Conservation (phyloP, 2,113 vertebrate species). For the Candoia aspera region DNA sequence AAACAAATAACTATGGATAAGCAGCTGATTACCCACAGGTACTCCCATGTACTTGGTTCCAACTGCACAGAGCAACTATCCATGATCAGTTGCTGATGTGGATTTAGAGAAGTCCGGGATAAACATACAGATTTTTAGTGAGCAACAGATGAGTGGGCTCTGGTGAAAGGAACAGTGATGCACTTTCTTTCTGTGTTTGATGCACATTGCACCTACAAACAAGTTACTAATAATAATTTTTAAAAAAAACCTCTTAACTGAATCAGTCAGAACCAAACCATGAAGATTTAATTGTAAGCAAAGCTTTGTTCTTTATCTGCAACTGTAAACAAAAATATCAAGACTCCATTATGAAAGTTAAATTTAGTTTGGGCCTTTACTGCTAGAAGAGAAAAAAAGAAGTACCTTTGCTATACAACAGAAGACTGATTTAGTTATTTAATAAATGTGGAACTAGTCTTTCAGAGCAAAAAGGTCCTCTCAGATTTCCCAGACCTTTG, state of each 20-base stretch:
- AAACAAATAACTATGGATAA: neutral
- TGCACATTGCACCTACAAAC: too few species aligned
- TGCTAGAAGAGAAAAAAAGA: too few species aligned
- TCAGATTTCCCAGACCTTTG: neutral
- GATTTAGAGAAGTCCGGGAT: neutral
- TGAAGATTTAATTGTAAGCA: neutral
- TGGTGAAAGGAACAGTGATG: too few species aligned
- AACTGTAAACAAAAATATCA: too few species aligned
- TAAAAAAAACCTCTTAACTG: neutral
- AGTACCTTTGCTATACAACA: too few species aligned
- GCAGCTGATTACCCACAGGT: neutral
- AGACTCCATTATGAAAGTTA: too few species aligned
- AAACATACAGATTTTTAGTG: neutral
- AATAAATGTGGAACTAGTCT: too few species aligned
- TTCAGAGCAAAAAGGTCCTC: neutral
- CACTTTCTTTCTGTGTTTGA: too few species aligned
- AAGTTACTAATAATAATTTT: too few species aligned
- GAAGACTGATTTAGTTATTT: too few species aligned
- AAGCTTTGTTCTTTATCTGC: neutral
- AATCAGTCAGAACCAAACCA: neutral
- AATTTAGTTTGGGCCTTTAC: too few species aligned
- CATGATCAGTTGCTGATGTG: neutral
- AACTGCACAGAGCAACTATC: neutral
- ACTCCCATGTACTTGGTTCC: neutral
- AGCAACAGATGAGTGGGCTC: too few species aligned